Evolutionary conservation across 2,888 invertebrate genomes (phyloP).

Genomic region (Rhingia campestris): DNA sequence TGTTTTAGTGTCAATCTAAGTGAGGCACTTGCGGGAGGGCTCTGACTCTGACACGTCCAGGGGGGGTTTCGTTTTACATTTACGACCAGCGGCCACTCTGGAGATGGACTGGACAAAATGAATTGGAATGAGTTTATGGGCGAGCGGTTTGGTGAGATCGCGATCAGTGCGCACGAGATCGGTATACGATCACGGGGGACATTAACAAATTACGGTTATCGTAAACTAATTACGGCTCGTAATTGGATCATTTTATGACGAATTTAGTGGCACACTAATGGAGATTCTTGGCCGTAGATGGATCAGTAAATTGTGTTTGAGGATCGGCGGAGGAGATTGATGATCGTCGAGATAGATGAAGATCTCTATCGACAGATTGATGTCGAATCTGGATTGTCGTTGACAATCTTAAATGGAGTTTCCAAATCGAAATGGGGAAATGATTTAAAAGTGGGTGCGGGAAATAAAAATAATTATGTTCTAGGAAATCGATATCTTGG

Average conservation of each 20-base stretch:
- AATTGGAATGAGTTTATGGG: slow-evolving; percentile 44
- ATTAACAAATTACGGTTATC: slow-evolving; percentile 57
- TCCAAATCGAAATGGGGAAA: too few species aligned
- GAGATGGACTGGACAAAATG: slow-evolving; percentile 10
- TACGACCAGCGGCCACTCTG: slow-evolving; percentile 10
- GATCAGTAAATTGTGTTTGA: neutral
- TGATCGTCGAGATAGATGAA: neutral
- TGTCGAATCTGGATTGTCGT: too few species aligned
- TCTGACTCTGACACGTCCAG: neutral
- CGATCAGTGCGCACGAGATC: slow-evolving; percentile 15
- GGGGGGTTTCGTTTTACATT: slow-evolving; percentile 22
- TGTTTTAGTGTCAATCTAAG: slow-evolving; percentile 53
- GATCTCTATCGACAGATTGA: slow-evolving; percentile 3
- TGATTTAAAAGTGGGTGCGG: too few species aligned
- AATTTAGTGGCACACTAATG: slow-evolving; percentile 37
- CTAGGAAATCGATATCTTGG: too few species aligned
- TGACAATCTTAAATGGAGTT: too few species aligned
- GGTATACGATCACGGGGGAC: slow-evolving; percentile 25
- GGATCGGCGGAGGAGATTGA: slow-evolving; percentile 2
- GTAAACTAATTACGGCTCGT: slow-evolving; percentile 51
- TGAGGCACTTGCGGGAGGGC: slow-evolving; percentile 4
- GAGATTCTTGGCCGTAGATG: slow-evolving; percentile 14
- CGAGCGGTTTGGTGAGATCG: slow-evolving; percentile 31
- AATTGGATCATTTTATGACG: slow-evolving; percentile 53
- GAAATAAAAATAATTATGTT: too few species aligned